Percentiles rank a stretch among this genome's conserved stretches.
Evolutionary conservation across 2,113 vertebrate species (phyloP).

Genomic region (Amazona guildingii): DNA sequence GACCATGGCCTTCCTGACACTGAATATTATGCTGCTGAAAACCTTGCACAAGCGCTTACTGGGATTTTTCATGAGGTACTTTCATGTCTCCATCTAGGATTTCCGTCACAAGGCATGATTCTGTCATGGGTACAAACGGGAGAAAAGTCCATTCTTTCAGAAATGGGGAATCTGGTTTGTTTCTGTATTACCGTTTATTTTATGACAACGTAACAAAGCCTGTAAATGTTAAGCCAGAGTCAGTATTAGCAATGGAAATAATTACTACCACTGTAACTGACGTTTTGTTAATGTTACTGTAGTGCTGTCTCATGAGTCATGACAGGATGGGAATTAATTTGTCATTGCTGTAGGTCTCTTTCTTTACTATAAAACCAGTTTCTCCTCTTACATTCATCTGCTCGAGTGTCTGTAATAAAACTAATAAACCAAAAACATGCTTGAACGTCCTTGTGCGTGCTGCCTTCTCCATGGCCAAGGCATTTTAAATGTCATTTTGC

Average conservation of each 20-base stretch:
- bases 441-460: background rate
- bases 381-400: constrained; percentile 10
- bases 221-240: constrained; percentile 19
- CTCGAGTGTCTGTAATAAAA: background rate
- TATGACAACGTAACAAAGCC: constrained; percentile 32
- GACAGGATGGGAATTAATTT: constrained; percentile 61
- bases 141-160: constrained; percentile 9
- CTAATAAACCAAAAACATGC: constrained; percentile 19
- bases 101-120: background rate
- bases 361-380: constrained; percentile 44
- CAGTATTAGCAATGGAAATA: constrained; percentile 62
- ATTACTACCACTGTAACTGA: constrained; percentile 17
- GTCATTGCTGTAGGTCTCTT: constrained; percentile 58
- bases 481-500: background rate
- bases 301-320: constrained; percentile 24
- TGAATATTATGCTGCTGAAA: background rate
- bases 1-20: background rate
- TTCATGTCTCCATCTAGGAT: background rate
- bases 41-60: background rate
- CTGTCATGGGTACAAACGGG: background rate
- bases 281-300: constrained; percentile 36
- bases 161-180: constrained; percentile 4
- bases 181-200: constrained; percentile 51
- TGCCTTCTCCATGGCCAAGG: background rate
- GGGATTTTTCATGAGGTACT: background rate